Conservation (phyloP, 2,797 vertebrate species). For the Mormyrops attenuatus region DNA sequence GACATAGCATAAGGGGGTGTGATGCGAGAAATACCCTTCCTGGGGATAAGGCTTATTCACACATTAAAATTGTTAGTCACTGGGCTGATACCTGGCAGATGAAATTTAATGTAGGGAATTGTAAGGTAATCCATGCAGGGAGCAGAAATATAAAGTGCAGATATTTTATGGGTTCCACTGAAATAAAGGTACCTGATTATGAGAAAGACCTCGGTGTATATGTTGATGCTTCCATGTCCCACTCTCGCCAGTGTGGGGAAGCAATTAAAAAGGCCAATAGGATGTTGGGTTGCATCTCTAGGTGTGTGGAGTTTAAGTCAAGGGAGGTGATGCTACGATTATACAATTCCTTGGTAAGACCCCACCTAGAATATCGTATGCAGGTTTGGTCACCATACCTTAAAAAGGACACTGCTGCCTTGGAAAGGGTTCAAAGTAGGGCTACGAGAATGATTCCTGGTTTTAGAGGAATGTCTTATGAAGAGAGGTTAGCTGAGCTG, state of each 20-base stretch:
- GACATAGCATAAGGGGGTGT: neutral
- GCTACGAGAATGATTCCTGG: neutral
- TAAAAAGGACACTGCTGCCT: neutral
- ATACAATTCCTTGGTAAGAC: neutral
- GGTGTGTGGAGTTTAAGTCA: neutral
- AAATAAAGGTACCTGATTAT: neutral
- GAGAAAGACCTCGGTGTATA: neutral
- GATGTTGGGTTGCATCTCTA: neutral
- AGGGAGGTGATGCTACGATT: neutral
- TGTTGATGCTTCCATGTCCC: neutral
- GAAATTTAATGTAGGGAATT: neutral
- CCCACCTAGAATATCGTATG: neutral
- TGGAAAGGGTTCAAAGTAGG: neutral
- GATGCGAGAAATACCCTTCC: neutral
- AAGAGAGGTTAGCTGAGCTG: neutral
- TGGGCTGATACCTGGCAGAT: neutral
- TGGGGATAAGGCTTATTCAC: neutral
- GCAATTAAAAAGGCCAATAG: neutral
- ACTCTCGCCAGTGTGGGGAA: neutral
- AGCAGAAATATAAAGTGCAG: neutral
- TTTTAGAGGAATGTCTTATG: neutral
- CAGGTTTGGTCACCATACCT: neutral
- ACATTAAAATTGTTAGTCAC: neutral
- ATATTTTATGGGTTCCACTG: neutral
- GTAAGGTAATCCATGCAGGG: neutral